Base-by-base conservation (phyloP, 2,113 vertebrate genomes). In the Sorex fumeus region DNA sequence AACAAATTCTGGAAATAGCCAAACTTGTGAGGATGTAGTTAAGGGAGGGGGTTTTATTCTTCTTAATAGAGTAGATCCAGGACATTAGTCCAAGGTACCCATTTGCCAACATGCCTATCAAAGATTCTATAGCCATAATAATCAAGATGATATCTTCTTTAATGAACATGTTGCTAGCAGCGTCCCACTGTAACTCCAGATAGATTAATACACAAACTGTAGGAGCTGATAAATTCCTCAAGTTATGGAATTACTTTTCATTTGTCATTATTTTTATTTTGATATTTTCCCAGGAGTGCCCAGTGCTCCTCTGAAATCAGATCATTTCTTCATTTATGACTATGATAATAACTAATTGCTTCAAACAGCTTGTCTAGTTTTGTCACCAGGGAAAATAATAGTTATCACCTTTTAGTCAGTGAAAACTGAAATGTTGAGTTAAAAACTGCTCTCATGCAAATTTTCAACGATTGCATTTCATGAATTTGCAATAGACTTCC, bases 391-490 rank as follows among this genome's bases (percentile, higher is more conserved):
- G 21, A 25, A 91, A 32, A 80, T 23, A 40, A 80, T 28, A 70
- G 70, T 77, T 88, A 71, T 71, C 64, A 34, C 6, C 28, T 7
- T 71, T 81, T 47, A 66, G 15, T n/a, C 50, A 82, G 57, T 69
- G 78, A 30, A 47, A 91, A 82, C 11, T 30, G 30, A 79, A 64
- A 32, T 32, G 21, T 28, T 57, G 23, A 12, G 5, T 34, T 88
- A 45, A 90, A 91, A 76, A 57, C 9, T 81, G 15, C 28, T 91
- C 23, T 77, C 16, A 88, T 77, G 36, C 79, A 94, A 88, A 88
- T 87, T 50, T 45, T 45, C 82, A 67, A 30, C 90, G 32, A 60
- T 84, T 74, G 50, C 40, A 88, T 94, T 77, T 94, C 91, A 88
- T 69, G 40, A 72, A 77, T 91, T 88, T 88, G 84, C 32, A 89